A percentile compares a stretch with the other conserved stretches of the same genome.
Evolutionary conservation across 2,113 vertebrate genomes (phyloP).

Genomic region (Columbina picui): DNA sequence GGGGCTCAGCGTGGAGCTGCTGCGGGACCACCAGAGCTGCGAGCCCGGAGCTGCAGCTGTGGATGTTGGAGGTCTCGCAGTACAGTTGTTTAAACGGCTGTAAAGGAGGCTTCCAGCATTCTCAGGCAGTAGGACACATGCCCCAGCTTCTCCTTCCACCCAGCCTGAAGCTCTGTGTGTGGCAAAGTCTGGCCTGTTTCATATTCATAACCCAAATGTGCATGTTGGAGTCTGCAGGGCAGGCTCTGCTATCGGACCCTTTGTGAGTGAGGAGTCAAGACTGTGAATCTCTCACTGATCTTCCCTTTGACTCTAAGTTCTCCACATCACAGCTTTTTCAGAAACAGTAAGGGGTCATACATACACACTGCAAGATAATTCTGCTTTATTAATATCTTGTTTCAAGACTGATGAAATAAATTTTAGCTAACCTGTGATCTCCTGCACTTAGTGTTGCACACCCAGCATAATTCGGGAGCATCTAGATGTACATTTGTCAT

Average conservation of each 20-base stretch:
- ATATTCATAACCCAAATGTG: not conserved
- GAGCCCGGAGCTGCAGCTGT: not conserved
- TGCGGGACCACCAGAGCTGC: conserved; percentile 43
- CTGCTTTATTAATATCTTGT: not conserved
- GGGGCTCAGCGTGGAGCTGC: not conserved
- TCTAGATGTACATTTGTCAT: not conserved
- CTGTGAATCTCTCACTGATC: not conserved
- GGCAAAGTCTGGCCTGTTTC: not conserved
- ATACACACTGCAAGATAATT: not conserved
- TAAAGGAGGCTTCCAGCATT: conserved; percentile 33
- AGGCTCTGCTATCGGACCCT: not conserved
- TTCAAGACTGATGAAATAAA: not conserved
- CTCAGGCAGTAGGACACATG: conserved; percentile 25
- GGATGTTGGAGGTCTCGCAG: conserved; percentile 35
- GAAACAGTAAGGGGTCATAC: not conserved
- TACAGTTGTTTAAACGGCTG: conserved; percentile 6
- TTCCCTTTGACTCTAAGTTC: not conserved
- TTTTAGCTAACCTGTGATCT: not conserved
- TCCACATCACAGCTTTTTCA: not conserved
- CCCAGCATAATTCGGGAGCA: not conserved
- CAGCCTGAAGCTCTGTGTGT: not conserved
- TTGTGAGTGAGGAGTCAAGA: not conserved
- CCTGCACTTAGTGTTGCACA: not conserved
- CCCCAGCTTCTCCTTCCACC: conserved; percentile 1
- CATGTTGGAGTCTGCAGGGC: not conserved